Conservation (phyloP, 30 jellyfish, hydroid and myxozoan species). For the Chrysaora quinquecirrha region DNA sequence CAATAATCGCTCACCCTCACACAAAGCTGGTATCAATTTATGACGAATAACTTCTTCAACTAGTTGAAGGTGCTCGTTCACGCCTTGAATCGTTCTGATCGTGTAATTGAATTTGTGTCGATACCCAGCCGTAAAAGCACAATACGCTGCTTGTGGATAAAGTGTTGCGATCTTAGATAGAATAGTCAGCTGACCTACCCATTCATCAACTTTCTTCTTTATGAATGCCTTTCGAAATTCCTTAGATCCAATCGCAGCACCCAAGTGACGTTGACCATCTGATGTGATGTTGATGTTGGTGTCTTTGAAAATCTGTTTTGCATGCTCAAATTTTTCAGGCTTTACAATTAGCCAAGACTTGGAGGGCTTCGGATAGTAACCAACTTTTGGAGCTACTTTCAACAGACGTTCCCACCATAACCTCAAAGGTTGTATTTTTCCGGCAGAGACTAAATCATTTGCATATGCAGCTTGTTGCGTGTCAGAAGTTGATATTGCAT, state of each 20-base stretch:
- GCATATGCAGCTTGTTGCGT: conserved; percentile 12
- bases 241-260: too few relatives aligned
- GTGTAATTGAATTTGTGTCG: conserved; percentile 13
- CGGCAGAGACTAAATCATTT: background rate
- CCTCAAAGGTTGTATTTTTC: background rate
- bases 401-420: background rate
- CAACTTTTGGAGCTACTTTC: conserved; percentile 6
- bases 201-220: background rate
- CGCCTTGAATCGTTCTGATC: conserved; percentile 12
- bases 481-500: background rate
- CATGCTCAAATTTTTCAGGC: background rate
- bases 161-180: conserved; percentile 10
- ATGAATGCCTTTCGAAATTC: background rate
- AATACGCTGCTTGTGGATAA: too few relatives aligned
- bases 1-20: conserved; percentile 28
- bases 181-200: conserved; percentile 2
- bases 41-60: conserved; percentile 38
- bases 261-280: background rate
- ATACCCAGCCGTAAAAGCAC: too few relatives aligned
- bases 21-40: conserved; percentile 23
- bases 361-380: background rate
- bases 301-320: background rate
- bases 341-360: too few relatives aligned
- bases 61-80: conserved; percentile 10
- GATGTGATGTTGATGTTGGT: conserved; percentile 19